These are phyloP conservation scores for Tangara arthus DNA, from an alignment of 2,797 vertebrate species.

Conservation along the genomic window DNA sequence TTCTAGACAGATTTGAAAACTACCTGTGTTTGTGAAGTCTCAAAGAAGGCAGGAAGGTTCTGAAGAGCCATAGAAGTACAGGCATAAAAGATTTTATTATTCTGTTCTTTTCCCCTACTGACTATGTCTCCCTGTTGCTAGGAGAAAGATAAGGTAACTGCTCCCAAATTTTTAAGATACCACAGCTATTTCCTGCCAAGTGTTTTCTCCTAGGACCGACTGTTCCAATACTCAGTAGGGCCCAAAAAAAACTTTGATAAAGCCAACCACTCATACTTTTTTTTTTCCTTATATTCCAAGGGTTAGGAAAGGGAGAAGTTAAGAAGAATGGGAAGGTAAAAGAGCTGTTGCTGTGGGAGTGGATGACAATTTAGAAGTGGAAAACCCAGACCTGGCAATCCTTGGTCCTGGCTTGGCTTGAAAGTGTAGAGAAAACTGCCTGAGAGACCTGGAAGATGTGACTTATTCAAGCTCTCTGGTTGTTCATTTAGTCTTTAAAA, in stretches of 20 bases:
- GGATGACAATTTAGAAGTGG: neutral
- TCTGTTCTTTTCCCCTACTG: neutral
- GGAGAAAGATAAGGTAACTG: neutral
- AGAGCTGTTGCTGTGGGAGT: fast-evolving
- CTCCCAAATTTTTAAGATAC: neutral
- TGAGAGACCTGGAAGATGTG: neutral
- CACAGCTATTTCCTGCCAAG: neutral
- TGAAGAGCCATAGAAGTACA: neutral
- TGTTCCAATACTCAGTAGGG: neutral
- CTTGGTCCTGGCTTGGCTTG: neutral
- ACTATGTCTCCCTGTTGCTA: neutral
- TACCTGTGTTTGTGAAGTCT: neutral
- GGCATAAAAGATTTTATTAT: neutral
- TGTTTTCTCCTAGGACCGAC: neutral
- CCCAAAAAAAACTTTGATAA: neutral
- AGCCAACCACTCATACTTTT: neutral
- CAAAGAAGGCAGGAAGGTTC: neutral
- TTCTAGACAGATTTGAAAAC: neutral
- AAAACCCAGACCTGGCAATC: neutral
- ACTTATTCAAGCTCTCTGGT: neutral
- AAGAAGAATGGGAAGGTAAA: neutral
- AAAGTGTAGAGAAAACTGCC: neutral
- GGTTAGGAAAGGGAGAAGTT: neutral
- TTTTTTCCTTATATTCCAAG: neutral
- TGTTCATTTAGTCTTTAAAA: neutral